Conservation (phyloP, 2,888 invertebrate species). For the Chrysomela aeneicollis region DNA sequence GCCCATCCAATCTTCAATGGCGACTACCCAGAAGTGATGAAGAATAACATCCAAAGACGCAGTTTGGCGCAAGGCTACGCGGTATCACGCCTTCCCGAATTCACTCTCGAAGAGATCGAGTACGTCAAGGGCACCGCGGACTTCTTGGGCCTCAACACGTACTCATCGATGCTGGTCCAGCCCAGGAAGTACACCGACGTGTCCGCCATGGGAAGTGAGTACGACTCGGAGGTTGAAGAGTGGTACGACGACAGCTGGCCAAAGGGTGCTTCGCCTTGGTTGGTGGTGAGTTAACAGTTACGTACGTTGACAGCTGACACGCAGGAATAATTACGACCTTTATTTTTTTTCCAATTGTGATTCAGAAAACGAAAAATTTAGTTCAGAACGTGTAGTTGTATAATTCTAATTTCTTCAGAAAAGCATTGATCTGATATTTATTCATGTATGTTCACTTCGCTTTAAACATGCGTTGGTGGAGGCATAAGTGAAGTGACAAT, state of each 20-base stretch:
- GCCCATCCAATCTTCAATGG: slow-evolving; percentile 70
- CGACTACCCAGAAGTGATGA: slow-evolving; percentile 73
- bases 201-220: slow-evolving; percentile 16
- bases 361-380: too few relatives aligned
- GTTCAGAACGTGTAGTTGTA: too few relatives aligned
- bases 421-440: too few relatives aligned
- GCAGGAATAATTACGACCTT: too few relatives aligned
- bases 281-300: slow-evolving; percentile 2
- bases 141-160: slow-evolving; percentile 32
- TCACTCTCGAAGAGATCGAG: slow-evolving; percentile 67
- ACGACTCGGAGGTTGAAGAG: slow-evolving; percentile 16
- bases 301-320: too few relatives aligned
- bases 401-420: too few relatives aligned
- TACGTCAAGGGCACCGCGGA: slow-evolving; percentile 66
- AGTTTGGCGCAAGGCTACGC: slow-evolving; percentile 68
- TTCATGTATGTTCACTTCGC: too few relatives aligned
- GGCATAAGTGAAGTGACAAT: too few relatives aligned
- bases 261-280: slow-evolving; percentile 17
- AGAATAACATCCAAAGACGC: slow-evolving; percentile 65
- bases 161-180: slow-evolving; percentile 17
- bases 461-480: too few relatives aligned
- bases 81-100: slow-evolving; percentile 69
- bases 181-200: background rate
- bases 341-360: too few relatives aligned
- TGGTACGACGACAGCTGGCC: slow-evolving; percentile 18